A percentile compares a stretch with the other conserved stretches of the same genome.
Conservation (phyloP, 2,797 vertebrate genomes). For the Cetoscarus ocellatus region DNA sequence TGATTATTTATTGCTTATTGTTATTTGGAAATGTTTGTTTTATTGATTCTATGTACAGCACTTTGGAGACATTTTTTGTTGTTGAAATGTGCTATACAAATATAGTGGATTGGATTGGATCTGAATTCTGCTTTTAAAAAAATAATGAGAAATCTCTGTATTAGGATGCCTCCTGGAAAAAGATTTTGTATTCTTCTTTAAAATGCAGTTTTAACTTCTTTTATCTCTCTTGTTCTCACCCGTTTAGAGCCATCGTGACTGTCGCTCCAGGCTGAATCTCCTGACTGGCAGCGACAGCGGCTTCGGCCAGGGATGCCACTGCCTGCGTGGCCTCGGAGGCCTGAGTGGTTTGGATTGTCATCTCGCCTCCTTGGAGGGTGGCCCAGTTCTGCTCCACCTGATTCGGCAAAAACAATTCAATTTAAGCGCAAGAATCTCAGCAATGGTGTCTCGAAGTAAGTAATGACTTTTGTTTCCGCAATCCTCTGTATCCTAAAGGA, state of each 20-base stretch:
- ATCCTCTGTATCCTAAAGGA: too few relatives aligned
- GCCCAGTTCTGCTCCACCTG: constrained; percentile 98
- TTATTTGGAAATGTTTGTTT: too few relatives aligned
- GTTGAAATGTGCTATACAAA: too few relatives aligned
- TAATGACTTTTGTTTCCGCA: background rate
- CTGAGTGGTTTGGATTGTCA: constrained; percentile 98
- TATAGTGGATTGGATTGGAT: too few relatives aligned
- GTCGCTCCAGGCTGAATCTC: constrained; percentile 96
- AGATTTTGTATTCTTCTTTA: too few relatives aligned
- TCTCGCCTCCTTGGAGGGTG: constrained; percentile 94
- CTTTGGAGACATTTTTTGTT: too few relatives aligned
- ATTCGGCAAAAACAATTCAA: background rate
- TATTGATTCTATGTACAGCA: too few relatives aligned
- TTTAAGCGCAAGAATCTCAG: background rate
- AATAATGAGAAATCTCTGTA: background rate
- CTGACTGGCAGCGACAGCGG: constrained; percentile 95
- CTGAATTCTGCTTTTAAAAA: background rate
- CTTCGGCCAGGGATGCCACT: constrained; percentile 95
- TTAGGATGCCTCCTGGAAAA: too few relatives aligned
- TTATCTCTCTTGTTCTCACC: constrained; percentile 83
- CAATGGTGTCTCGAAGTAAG: background rate
- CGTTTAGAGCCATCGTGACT: constrained; percentile 99
- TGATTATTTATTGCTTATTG: too few relatives aligned
- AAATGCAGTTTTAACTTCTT: too few relatives aligned
- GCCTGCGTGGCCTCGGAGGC: constrained; percentile 97